Conservation (phyloP, 2,113 vertebrate species). For the Prietella phreatophila region DNA sequence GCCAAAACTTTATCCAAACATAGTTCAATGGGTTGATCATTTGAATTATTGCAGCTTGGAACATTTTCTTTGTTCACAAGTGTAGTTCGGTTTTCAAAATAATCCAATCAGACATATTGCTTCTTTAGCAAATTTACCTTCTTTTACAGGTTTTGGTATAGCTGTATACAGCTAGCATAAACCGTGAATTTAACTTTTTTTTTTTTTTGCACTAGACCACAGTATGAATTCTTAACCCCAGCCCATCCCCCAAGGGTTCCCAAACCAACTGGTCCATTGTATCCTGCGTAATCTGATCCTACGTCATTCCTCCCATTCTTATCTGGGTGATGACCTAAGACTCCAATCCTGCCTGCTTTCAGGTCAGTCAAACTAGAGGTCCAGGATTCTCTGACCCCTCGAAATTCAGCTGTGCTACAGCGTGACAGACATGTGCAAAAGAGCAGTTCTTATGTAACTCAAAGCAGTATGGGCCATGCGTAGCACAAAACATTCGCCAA, state of each 20-base stretch:
- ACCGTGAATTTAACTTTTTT: not conserved
- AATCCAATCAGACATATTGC: not conserved
- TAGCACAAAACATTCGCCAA: constrained; percentile 56
- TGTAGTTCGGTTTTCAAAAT: not conserved
- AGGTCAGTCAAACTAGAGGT: constrained; percentile 50
- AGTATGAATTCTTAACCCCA: constrained; percentile 3
- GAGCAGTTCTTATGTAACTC: constrained; percentile 62
- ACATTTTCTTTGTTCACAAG: not conserved
- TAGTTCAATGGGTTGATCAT: not conserved
- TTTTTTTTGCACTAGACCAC: not conserved
- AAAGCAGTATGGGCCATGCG: constrained; percentile 67
- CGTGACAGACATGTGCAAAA: constrained; percentile 81
- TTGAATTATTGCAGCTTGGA: constrained; percentile 4
- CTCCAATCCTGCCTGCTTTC: constrained; percentile 53
- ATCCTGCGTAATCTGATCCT: constrained; percentile 58
- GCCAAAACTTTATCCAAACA: not conserved
- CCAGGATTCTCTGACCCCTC: constrained; percentile 36
- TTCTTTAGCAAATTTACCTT: not conserved
- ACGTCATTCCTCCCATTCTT: constrained; percentile 62
- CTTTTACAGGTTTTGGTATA: not conserved
- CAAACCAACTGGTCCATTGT: constrained; percentile 41
- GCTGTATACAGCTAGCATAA: not conserved
- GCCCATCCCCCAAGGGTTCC: constrained; percentile 20
- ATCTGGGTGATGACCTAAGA: constrained; percentile 47
- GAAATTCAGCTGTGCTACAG: constrained; percentile 44